Conservation (phyloP, 1,140 invertebrate genomes). For the Papilio glaucus region DNA sequence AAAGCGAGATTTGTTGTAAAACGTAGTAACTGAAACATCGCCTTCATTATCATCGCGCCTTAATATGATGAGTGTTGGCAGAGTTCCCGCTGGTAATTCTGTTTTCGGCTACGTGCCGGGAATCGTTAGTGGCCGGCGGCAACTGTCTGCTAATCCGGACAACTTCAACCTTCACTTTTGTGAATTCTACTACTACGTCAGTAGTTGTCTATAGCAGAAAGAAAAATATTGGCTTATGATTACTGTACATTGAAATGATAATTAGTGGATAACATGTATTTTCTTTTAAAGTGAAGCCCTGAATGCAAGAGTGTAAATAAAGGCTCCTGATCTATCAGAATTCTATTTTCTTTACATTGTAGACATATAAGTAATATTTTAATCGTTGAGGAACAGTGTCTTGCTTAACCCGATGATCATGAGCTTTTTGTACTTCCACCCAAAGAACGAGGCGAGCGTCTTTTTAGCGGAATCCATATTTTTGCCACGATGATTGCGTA, state of each 20-base stretch:
- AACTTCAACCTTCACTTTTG: conserved; percentile 44
- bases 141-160: conserved; percentile 56
- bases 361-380: no score
- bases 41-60: conserved; percentile 70
- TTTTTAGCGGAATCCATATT: not conserved
- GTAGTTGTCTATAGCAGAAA: no score
- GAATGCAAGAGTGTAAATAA: no score
- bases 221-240: no score
- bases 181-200: conserved; percentile 12
- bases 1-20: conserved; percentile 1
- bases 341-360: no score
- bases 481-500: not conserved
- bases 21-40: conserved; percentile 45
- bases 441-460: not conserved
- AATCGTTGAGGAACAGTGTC: no score
- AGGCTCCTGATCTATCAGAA: no score
- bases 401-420: no score
- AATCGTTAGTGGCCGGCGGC: conserved; percentile 62
- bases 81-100: conserved; percentile 69
- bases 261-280: no score
- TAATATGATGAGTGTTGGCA: conserved; percentile 77
- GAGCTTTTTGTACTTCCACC: no score
- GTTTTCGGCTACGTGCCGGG: conserved; percentile 69
- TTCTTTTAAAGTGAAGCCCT: no score
- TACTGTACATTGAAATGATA: no score